Evolutionary conservation across 2,797 vertebrate genomes (phyloP).

Genomic region (Amblyopsis hoosieri): DNA sequence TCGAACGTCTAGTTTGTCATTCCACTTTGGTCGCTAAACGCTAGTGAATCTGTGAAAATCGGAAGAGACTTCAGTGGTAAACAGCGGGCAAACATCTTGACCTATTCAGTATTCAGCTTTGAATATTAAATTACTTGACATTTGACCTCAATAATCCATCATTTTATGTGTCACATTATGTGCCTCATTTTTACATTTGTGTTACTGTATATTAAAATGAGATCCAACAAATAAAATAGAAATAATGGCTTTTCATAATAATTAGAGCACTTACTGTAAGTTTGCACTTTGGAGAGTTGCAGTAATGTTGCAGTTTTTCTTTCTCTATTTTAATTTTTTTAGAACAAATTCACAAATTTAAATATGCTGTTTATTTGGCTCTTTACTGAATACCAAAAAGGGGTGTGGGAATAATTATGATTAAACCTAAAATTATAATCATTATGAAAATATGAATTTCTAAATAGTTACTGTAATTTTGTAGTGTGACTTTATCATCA

Average conservation of each 20-base stretch:
- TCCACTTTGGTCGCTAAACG: slow-evolving; percentile 41
- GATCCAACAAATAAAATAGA: too few species aligned
- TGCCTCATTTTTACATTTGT: slow-evolving; percentile 18
- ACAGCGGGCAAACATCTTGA: slow-evolving; percentile 25
- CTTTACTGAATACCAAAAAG: too few species aligned
- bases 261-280: neutral
- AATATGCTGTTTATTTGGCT: too few species aligned
- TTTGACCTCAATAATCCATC: slow-evolving; percentile 2
- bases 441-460: too few species aligned
- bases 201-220: slow-evolving; percentile 6
- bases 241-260: neutral
- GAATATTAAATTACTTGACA: neutral
- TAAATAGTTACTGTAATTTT: too few species aligned
- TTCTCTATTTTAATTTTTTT: neutral
- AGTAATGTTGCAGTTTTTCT: too few species aligned
- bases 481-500: slow-evolving; percentile 4
- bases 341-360: neutral
- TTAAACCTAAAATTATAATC: too few species aligned
- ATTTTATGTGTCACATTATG: slow-evolving; percentile 7
- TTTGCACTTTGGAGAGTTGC: neutral
- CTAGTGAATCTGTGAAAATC: slow-evolving; percentile 19
- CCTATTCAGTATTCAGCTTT: slow-evolving; percentile 6
- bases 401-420: too few species aligned
- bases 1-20: slow-evolving; percentile 42
- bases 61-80: slow-evolving; percentile 35